These are phyloP conservation scores for Syrmaticus mikado DNA, from an alignment of 2,113 vertebrate species.

Conservation along the genomic window DNA sequence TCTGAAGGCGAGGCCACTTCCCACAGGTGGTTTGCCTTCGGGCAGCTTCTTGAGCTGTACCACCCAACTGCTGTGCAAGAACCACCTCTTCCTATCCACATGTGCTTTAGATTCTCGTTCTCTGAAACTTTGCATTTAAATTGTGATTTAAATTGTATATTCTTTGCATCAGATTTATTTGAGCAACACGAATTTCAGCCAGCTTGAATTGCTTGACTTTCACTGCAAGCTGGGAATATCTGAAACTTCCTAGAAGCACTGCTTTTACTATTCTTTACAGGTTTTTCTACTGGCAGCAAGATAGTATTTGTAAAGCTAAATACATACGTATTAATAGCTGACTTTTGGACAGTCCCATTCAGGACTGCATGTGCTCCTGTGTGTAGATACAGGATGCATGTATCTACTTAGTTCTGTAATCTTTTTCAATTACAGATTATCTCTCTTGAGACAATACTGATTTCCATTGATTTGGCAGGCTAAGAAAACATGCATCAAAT, in stretches of 20 bases:
- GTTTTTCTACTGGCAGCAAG: not conserved
- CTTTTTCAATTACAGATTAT: not conserved
- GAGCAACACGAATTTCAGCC: not conserved
- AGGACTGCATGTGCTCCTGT: not conserved
- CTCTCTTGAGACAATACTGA: not conserved
- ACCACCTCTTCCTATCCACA: not conserved
- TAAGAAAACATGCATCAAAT: not conserved
- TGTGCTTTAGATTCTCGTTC: not conserved
- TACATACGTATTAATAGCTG: not conserved
- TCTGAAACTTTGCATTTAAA: not conserved
- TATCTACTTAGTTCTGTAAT: not conserved
- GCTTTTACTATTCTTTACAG: not conserved
- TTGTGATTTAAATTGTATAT: not conserved
- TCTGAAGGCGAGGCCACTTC: not conserved
- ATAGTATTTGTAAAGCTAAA: not conserved
- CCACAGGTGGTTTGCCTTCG: not conserved
- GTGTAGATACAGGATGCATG: not conserved
- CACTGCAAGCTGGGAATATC: not conserved
- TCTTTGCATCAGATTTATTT: not conserved
- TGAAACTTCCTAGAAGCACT: not conserved
- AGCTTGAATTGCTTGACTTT: not conserved
- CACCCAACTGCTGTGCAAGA: not conserved
- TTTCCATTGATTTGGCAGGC: not conserved
- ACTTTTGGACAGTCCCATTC: not conserved
- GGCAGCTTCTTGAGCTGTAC: not conserved